These are phyloP conservation scores for Synergus itoensis DNA, from an alignment of 2,888 invertebrate species.

Conservation along the genomic window DNA sequence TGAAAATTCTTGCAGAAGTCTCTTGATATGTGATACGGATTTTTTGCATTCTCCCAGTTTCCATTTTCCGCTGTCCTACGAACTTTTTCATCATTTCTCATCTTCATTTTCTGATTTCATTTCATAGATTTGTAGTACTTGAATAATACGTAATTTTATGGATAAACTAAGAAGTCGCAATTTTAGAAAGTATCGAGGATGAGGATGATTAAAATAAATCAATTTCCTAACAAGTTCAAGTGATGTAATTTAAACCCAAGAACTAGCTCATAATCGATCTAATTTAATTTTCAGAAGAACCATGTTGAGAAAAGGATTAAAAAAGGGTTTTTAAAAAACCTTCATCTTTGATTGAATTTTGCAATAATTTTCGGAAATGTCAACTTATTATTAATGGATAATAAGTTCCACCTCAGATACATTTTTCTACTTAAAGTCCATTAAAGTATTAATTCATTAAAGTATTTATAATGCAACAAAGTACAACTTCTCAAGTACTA, in stretches of 20 bases:
- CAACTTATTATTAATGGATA: background rate
- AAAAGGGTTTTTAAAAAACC: too few species aligned
- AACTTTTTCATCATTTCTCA: slow-evolving; percentile 16
- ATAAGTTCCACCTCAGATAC: background rate
- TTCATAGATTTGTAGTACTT: slow-evolving; percentile 28
- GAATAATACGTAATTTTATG: background rate
- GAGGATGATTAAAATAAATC: background rate
- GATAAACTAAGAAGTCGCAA: background rate
- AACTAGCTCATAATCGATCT: background rate
- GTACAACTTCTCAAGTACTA: slow-evolving; percentile 24
- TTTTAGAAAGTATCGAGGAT: background rate
- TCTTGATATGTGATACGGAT: slow-evolving; percentile 19
- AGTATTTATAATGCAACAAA: background rate
- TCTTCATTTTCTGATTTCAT: slow-evolving; percentile 14
- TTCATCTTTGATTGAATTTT: too few species aligned
- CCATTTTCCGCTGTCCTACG: background rate
- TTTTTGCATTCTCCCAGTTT: background rate
- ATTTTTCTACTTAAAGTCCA: too few species aligned
- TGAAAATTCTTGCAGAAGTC: slow-evolving; percentile 24
- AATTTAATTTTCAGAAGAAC: slow-evolving; percentile 8
- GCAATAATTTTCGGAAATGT: too few species aligned
- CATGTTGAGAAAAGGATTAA: background rate
- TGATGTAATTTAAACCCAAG: too few species aligned
- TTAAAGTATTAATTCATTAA: background rate
- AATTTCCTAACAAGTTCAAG: too few species aligned